Conservation (phyloP, 2,113 vertebrate genomes). For the Himantopus leucocephalus region DNA sequence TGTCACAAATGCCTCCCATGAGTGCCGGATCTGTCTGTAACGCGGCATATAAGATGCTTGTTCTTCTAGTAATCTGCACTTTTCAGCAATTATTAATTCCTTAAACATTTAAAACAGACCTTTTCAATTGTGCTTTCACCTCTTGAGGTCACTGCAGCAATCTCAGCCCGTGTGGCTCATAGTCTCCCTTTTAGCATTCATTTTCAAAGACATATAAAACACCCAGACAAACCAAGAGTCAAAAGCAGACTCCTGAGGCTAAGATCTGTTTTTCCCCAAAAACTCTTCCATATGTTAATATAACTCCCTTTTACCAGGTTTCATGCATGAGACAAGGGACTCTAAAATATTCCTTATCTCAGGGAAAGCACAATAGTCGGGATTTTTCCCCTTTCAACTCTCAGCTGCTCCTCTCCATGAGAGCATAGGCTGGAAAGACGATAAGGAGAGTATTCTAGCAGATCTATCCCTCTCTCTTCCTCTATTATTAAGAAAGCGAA, state of each 20-base stretch:
- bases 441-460: constrained; percentile 38
- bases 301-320: constrained; percentile 13
- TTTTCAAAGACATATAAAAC: constrained; percentile 31
- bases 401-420: constrained; percentile 6
- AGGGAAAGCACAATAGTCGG: constrained; percentile 42
- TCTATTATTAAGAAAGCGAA: not conserved
- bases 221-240: not conserved
- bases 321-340: constrained; percentile 34
- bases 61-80: constrained; percentile 37
- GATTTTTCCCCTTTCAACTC: constrained; percentile 52
- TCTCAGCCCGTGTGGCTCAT: not conserved
- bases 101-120: constrained; percentile 58
- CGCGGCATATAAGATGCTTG: not conserved
- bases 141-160: constrained; percentile 18
- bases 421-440: not conserved
- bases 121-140: constrained; percentile 45
- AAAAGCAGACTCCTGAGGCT: constrained; percentile 47
- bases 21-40: constrained; percentile 46
- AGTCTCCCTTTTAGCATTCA: not conserved
- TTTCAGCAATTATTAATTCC: constrained; percentile 56
- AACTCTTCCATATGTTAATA: constrained; percentile 50
- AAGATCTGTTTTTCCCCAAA: not conserved
- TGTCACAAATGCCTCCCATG: constrained; percentile 64
- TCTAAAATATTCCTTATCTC: constrained; percentile 54
- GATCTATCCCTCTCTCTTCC: constrained; percentile 26